Conservation (phyloP, 2,888 invertebrate species). For the Chaetoderma sp. region DNA sequence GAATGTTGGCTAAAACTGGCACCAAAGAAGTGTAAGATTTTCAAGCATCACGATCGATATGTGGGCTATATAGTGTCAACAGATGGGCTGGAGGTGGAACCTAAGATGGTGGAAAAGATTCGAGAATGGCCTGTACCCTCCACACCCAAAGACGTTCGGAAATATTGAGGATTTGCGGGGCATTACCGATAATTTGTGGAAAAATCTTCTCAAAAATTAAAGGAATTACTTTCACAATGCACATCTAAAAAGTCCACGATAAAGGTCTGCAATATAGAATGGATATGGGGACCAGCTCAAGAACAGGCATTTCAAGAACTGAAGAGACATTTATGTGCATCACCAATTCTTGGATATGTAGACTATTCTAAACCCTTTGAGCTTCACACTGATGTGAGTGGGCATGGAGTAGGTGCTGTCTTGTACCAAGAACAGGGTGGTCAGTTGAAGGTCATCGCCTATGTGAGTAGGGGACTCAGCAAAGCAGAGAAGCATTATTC, state of each 20-base stretch:
- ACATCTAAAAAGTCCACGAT: too few species aligned
- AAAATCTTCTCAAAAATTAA: constrained; percentile 32
- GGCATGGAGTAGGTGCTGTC: constrained; percentile 33
- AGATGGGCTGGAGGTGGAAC: constrained; percentile 31
- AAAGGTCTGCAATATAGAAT: too few species aligned
- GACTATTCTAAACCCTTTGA: constrained; percentile 8
- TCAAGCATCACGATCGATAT: constrained; percentile 18
- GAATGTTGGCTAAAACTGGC: constrained; percentile 27
- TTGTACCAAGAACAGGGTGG: constrained; percentile 26
- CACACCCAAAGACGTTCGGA: constrained; percentile 16
- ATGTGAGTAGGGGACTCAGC: constrained; percentile 28
- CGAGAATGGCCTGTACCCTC: constrained; percentile 30
- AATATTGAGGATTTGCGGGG: constrained; percentile 32
- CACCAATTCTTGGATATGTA: constrained; percentile 18
- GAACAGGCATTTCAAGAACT: constrained; percentile 14
- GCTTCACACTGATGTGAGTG: too few species aligned
- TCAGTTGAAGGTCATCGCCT: constrained; percentile 26
- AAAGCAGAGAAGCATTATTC: constrained; percentile 30
- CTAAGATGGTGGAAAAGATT: constrained; percentile 29
- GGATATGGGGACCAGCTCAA: constrained; percentile 9
- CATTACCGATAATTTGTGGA: constrained; percentile 35
- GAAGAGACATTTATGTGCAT: not conserved
- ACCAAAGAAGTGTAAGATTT: constrained; percentile 32
- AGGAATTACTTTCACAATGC: constrained; percentile 22
- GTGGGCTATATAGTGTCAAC: constrained; percentile 28